Evolutionary conservation across 2,113 vertebrate genomes (phyloP), one percentile per base, ranked within the genome.

Genomic region (Ranitomeya variabilis): DNA sequence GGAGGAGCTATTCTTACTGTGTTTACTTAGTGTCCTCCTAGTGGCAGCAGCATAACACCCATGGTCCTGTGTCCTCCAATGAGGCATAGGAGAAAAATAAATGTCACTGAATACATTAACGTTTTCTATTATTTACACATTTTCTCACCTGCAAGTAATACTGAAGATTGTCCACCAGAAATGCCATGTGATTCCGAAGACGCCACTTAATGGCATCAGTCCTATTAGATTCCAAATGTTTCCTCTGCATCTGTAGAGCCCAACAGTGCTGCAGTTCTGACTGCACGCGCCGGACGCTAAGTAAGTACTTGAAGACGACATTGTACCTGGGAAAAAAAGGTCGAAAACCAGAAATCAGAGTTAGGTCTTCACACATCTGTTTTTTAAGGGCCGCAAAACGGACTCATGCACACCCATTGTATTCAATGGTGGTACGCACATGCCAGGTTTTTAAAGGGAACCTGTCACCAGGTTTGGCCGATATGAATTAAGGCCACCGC

Each of bases 181-280:
- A 99, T 0, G 97, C 97, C 98, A 99, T 99, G 94, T 99, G 98
- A 90, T 99, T 98, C 80, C 97, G 95, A 1, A 99, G 93, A 26
- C 97, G 95, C 96, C 97, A 99, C 92, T 99, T 99, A 55, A 97
- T 92, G 0, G 97, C 97, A 0, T 98, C 98, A 0, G 95, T 97
- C 91, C 96, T 95, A 91, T 96, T 98, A 8, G 96, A 98, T 83
- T 95, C 96, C 83, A 99, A 95, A 92, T 97, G 97, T 87, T 99
- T 99, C 91, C 97, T 96, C 91, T 97, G 97, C 98, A 99, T 99
- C 92, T 99, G 98, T 0, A 99, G 94, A 37, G 98, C 98, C 98
- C 98, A 99, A 94, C 97, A 99, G 92, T 98, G 97, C 92, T 99
- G 98, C 67, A 99, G 95, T 90, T 99, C 97, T 0, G 97, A 97